Evolutionary conservation across 2,797 vertebrate genomes (phyloP).

Genomic region (Oreortyx pictus): DNA sequence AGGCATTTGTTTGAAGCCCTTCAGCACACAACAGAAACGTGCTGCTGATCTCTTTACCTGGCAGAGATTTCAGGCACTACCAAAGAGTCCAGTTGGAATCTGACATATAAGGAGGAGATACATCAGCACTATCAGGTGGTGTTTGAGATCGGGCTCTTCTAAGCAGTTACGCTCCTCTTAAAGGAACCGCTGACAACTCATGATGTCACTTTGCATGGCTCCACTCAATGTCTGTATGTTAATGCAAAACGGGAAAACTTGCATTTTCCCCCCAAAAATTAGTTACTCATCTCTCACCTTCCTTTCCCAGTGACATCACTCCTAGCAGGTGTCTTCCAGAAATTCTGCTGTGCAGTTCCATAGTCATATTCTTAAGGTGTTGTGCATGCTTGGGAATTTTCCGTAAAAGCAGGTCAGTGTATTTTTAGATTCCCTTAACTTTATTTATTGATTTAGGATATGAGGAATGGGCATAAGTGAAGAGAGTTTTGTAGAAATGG

Average conservation of each 20-base stretch:
- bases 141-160: background rate
- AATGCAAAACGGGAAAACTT: background rate
- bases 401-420: background rate
- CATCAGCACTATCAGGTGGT: background rate
- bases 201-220: background rate
- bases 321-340: background rate
- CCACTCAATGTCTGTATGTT: background rate
- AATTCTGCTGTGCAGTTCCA: background rate
- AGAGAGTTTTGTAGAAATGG: constrained; percentile 34
- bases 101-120: background rate
- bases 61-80: background rate
- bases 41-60: background rate
- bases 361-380: background rate
- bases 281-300: background rate
- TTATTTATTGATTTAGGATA: constrained; percentile 63
- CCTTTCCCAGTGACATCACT: background rate
- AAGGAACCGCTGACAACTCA: background rate
- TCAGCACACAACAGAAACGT: background rate
- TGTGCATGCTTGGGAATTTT: constrained; percentile 18
- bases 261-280: background rate
- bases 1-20: background rate
- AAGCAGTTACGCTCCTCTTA: background rate
- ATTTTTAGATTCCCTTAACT: constrained; percentile 63
- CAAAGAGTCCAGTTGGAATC: background rate
- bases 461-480: constrained; percentile 31